Base-by-base conservation (phyloP, 2,113 vertebrate species). In the Cisticola juncidis region DNA sequence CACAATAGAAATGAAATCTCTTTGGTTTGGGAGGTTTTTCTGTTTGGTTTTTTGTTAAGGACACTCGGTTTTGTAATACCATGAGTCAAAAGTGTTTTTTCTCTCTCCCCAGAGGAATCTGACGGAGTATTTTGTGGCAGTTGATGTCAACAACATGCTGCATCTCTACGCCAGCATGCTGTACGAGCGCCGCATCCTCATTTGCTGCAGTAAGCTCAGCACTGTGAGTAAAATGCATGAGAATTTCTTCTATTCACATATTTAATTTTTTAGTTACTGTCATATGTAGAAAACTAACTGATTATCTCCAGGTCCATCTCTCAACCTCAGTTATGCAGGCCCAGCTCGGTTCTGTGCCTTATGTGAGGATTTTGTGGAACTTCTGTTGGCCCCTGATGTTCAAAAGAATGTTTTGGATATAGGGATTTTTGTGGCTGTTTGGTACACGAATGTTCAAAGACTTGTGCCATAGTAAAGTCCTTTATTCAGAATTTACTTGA, bases 121-220 rank as follows among this genome's bases (percentile, higher is more conserved):
- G 97, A 99, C 99, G 3, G 99, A 99, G 97, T 99, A 99, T 97
- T 99, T 99, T 97, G 99, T 99, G 97, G 99, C 99, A 47, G 99
- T 99, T 92, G 99, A 99, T 96, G 99, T 99, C 83, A 99, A 99
- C 98, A 99, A 99, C 98, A 99, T 99, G 99, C 98, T 99, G 81
- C 99, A 99, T 88, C 98, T 99, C 92, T 99, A 99, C 2, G 99
- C 99, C 96, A 99, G 99, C 74, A 99, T 99, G 99, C 98, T 99
- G 85, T 99, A 98, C 29, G 99, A 99, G 88, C 99, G 99, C 22
- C 98, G 99, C 92, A 98, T 99, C 96, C 98, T 99, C 98, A 99
- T 99, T 88, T 98, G 98, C 95, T 99, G 99, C 97, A 99, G 99
- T 97, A 99, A 99, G 93, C 98, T 99, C 86, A 99, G 99, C 99